These are phyloP conservation scores for Drosophila tani DNA, from an alignment of 1,140 invertebrate species.

Conservation along the genomic window DNA sequence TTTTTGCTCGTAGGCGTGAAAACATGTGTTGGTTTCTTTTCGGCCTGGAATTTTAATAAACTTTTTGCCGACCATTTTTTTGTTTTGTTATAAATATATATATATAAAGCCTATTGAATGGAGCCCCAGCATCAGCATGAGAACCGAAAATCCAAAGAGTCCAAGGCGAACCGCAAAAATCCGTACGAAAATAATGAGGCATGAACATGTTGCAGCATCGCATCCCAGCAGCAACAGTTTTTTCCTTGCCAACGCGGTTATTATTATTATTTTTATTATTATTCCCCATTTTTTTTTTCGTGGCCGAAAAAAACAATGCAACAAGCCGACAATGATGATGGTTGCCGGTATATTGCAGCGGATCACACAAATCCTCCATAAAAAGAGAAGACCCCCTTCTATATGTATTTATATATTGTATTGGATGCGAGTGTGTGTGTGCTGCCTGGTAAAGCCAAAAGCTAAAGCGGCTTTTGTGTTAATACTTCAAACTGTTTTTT, in stretches of 20 bases:
- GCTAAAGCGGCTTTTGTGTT: conserved; percentile 81
- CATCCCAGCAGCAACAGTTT: conserved; percentile 41
- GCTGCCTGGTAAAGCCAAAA: conserved; percentile 62
- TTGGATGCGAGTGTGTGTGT: conserved; percentile 6
- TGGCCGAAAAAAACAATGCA: conserved; percentile 71
- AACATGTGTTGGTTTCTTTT: conserved; percentile 74
- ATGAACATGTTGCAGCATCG: conserved; percentile 74
- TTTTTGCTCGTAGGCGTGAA: conserved; percentile 73
- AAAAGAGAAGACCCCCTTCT: conserved; percentile 63
- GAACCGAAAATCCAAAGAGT: conserved; percentile 55
- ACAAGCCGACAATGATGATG: conserved; percentile 58
- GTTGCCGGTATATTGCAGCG: conserved; percentile 70
- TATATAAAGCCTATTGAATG: conserved; percentile 40
- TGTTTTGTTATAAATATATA: no score
- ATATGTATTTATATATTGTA: conserved; percentile 23
- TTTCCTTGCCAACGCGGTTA: conserved; percentile 54
- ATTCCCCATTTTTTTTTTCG: conserved; percentile 48
- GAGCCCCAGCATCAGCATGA: conserved; percentile 46
- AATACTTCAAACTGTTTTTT: conserved; percentile 73
- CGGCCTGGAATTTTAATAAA: conserved; percentile 78
- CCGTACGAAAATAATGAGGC: conserved; percentile 83
- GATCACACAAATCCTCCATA: conserved; percentile 84
- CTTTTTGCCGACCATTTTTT: conserved; percentile 48
- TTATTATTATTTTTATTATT: conserved; percentile 79
- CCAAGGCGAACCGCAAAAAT: conserved; percentile 79